A percentile compares a stretch with the other conserved stretches of the same genome.
phyloP scores from a whole-genome alignment of 2,888 invertebrate species.

The Clitarchus hookeri region DNA sequence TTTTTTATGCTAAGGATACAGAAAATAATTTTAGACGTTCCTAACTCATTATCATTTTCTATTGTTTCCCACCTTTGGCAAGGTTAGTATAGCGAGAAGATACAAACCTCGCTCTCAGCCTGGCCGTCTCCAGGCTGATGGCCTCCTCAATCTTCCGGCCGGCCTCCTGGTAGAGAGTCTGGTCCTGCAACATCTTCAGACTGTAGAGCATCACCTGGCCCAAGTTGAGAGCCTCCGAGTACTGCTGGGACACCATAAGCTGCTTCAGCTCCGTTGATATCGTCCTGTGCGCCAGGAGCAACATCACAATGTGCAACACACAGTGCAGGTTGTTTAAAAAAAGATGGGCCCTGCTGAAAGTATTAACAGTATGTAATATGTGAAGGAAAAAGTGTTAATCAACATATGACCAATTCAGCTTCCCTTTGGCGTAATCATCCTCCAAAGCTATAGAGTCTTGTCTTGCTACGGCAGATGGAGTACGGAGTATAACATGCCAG shows the following conservation, averaged over 20 bases:
- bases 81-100: neutral
- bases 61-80: too few relatives aligned
- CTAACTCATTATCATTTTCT: too few relatives aligned
- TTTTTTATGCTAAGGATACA: too few relatives aligned
- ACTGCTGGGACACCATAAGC: constrained; percentile 33
- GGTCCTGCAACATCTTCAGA: constrained; percentile 33
- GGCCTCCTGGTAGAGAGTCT: constrained; percentile 31
- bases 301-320: too few relatives aligned
- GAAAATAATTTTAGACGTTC: too few relatives aligned
- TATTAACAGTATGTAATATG: neutral
- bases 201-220: constrained; percentile 32
- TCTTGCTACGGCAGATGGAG: neutral
- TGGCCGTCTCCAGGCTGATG: constrained; percentile 10
- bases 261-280: constrained; percentile 31
- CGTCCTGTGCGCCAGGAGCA: neutral
- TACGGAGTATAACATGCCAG: too few relatives aligned
- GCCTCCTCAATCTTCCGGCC: constrained; percentile 27
- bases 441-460: neutral
- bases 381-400: too few relatives aligned
- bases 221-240: constrained; percentile 30
- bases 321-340: neutral
- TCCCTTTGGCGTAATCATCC: neutral
- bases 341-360: neutral
- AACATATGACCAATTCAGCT: too few relatives aligned
- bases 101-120: neutral